Conservation (phyloP, 2,888 invertebrate genomes). For the Philereme transversata region DNA sequence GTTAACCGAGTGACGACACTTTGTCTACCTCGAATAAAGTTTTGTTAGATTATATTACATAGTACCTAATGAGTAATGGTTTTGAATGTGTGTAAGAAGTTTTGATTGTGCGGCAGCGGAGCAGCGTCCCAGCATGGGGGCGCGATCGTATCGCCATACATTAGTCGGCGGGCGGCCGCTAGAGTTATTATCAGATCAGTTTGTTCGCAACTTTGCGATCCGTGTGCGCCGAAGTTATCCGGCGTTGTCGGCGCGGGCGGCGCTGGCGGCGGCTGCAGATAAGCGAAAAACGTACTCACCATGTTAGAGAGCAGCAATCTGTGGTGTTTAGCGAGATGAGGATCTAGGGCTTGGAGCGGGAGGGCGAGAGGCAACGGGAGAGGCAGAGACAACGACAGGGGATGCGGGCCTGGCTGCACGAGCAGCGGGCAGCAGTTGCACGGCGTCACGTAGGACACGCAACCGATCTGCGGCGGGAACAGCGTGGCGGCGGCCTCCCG, state of each 20-base stretch:
- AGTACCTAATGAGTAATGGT: conserved; percentile 60
- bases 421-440: conserved; percentile 79
- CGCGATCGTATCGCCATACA: conserved; percentile 60
- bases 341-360: conserved; percentile 78
- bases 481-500: conserved; percentile 83
- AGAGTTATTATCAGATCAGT: conserved; percentile 70
- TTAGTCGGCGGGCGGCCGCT: conserved; percentile 51
- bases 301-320: conserved; percentile 83
- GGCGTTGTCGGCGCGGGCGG: conserved; percentile 45
- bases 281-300: conserved; percentile 71
- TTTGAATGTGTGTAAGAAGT: conserved; percentile 59
- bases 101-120: conserved; percentile 48
- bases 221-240: conserved; percentile 59
- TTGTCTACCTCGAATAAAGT: conserved; percentile 55
- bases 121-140: conserved; percentile 47
- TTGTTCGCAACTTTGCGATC: conserved; percentile 62
- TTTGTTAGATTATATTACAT: conserved; percentile 54
- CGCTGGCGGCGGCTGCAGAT: conserved; percentile 39
- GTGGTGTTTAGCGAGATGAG: conserved; percentile 80
- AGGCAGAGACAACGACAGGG: conserved; percentile 73
- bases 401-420: conserved; percentile 77
- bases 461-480: conserved; percentile 83
- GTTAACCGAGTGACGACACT: conserved; percentile 62
- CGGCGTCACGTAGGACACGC: conserved; percentile 82
- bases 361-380: conserved; percentile 77